Percentiles rank a stretch among this genome's conserved stretches.
These are phyloP conservation scores for Cinclus cinclus DNA, from an alignment of 2,113 vertebrate species.

Conservation along the genomic window DNA sequence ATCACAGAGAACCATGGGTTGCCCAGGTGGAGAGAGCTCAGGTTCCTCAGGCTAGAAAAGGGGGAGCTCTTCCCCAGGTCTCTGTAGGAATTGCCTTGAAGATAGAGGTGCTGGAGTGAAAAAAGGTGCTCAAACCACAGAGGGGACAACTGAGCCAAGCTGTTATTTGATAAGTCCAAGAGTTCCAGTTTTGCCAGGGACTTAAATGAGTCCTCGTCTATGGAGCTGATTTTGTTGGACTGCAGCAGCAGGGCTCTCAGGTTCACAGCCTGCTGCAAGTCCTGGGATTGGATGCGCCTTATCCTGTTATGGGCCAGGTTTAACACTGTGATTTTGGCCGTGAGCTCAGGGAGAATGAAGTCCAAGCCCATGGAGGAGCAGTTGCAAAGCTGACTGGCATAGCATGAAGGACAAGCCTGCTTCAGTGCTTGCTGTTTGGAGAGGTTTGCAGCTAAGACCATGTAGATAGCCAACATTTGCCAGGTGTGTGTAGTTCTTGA, in stretches of 20 bases:
- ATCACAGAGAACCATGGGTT: conserved; percentile 51
- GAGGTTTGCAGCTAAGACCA: neutral
- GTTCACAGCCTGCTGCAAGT: conserved; percentile 67
- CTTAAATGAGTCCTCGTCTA: conserved; percentile 71
- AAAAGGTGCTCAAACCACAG: conserved; percentile 78
- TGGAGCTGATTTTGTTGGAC: conserved; percentile 65
- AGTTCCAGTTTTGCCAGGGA: conserved; percentile 69
- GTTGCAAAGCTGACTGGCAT: conserved; percentile 55
- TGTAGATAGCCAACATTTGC: conserved; percentile 24
- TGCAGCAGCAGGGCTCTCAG: conserved; percentile 71
- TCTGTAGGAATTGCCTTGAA: conserved; percentile 77
- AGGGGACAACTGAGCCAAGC: conserved; percentile 64
- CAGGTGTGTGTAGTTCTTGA: conserved; percentile 8
- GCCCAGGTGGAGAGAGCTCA: conserved; percentile 75
- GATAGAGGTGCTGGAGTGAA: conserved; percentile 73
- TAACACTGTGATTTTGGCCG: conserved; percentile 10
- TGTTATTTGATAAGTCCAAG: conserved; percentile 82
- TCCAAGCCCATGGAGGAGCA: conserved; percentile 64
- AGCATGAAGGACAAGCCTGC: conserved; percentile 43
- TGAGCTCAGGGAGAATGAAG: conserved; percentile 62
- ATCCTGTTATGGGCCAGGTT: conserved; percentile 79
- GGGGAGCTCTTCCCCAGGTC: conserved; percentile 68
- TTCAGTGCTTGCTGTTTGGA: neutral
- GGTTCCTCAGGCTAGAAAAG: conserved; percentile 69
- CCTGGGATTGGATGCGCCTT: conserved; percentile 37